Evolutionary conservation across 2,797 vertebrate species (phyloP), one percentile per base, ranked within the genome.

Genomic region (Molossus alvarezi): DNA sequence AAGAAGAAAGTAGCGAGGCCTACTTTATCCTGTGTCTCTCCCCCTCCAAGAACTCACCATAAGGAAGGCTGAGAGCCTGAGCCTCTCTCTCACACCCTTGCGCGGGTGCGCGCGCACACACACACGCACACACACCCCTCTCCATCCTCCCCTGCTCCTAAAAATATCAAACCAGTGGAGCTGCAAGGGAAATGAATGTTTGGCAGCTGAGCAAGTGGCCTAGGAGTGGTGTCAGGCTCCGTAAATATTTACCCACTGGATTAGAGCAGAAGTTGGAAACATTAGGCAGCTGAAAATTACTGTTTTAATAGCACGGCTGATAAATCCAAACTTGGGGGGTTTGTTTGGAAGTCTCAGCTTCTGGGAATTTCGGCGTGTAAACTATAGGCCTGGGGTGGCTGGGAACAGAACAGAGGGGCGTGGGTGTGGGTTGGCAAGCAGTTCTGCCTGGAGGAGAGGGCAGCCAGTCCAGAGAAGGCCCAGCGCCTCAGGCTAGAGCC

Each of bases 201-300:
- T 97, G 98, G 97, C 41, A 82, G 97, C 98, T 80, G 77, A 98
- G 97, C 93, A 97, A 98, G 98, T 65, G 96, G 97, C 96, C 97
- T 97, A 98, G 98, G 98, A 98, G 98, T 98, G 97, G 97, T 98
- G 98, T 98, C 98, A 98, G 97, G 97, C 98, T 98, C 97, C 91
- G 96, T 98, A 98, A 98, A 98, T 98, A 98, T 98, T 98, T 98
- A 98, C 97, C 97, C 96, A 81, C 97, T 97, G 98, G 98, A 98
- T 98, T 98, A 98, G 98, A 98, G 98, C 97, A 97, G 97, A 97
- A 97, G 98, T 97, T 98, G 98, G 98, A 98, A 98, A 98, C 71
- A 18, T 98, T 98, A 98, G 98, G 98, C 98, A 98, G 98, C 98
- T 98, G 98, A 98, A 98, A 98, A 98, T 98, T 98, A 97, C 98